Evolutionary conservation across 2,888 invertebrate genomes (phyloP), one percentile per base, ranked within the genome.

Genomic region (Rotaria sp.): DNA sequence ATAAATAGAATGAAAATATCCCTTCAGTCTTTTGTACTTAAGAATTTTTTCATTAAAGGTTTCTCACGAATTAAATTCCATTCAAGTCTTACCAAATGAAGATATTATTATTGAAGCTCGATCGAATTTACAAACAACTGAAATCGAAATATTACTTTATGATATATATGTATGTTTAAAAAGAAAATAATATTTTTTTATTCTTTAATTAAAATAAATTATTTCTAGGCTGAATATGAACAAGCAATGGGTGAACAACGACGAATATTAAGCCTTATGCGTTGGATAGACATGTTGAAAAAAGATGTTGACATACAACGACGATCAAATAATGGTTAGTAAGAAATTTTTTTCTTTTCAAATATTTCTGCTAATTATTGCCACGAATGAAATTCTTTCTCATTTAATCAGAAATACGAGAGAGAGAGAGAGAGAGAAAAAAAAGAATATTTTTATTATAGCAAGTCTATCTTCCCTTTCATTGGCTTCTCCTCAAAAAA

Each of bases 211-310:
- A 35, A 11, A 38, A 1, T 41, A 2, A 41, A 41, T 75, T 11
- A 67, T 67, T 30, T 26, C 8, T 80, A 80, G 80, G 86, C 86
- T 10, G 85, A 86, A 75, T 80, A 75, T 59, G 52, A 74, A 24
- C 85, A 85, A 55, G 41, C 75, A 38, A 86, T 86, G 86, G 80
- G 41, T 59, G 75, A 85, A 41, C 30, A 85, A 35, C 30, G 86
- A 24, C 50, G 86, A 48, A 75, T 80, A 59, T n/a, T 21, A 38
- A 86, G 50, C 48, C 50, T 86, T 18, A 38, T 2, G 10, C 24
- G 41, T 41, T 86, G 86, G 86, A 80, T 59, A 8, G 35, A 85
- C 26, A n/a, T 55, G 35, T 59, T 86, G 15, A 48, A 55, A 13
- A 38, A 38, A 8, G 86, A 86, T 67, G 41, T 86, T 2, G 26